Percentiles rank a stretch among this genome's conserved stretches.
These are phyloP conservation scores for Atrina japonica DNA, from an alignment of 2,888 invertebrate species.

Conservation along the genomic window DNA sequence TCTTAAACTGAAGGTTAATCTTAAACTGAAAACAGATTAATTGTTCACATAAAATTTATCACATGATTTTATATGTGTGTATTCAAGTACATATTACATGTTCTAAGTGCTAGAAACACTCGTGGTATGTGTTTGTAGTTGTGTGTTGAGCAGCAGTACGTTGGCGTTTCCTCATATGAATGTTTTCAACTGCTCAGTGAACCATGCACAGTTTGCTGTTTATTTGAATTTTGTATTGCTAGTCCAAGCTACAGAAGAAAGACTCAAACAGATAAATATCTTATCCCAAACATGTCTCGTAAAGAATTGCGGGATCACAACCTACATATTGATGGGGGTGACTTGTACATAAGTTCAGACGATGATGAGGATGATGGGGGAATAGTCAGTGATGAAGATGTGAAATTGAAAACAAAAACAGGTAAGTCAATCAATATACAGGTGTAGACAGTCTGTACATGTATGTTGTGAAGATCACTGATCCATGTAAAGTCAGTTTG, in stretches of 20 bases:
- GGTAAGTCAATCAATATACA: not conserved
- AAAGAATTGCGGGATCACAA: constrained; percentile 76
- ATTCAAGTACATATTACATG: too few species aligned
- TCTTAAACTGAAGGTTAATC: too few species aligned
- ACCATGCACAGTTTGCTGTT: not conserved
- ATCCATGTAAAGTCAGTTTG: not conserved
- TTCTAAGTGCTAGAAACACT: too few species aligned
- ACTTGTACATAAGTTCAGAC: constrained; percentile 32
- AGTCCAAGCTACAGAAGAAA: constrained; percentile 44
- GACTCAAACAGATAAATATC: constrained; percentile 81
- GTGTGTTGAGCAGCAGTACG: too few species aligned
- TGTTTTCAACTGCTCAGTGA: not conserved
- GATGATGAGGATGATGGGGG: constrained; percentile 31
- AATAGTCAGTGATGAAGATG: not conserved
- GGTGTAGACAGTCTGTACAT: not conserved
- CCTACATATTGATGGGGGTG: constrained; percentile 23
- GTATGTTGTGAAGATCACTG: not conserved
- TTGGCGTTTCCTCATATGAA: too few species aligned
- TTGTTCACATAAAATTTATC: too few species aligned
- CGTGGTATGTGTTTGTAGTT: too few species aligned
- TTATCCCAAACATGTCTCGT: constrained; percentile 91
- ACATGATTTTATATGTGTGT: too few species aligned
- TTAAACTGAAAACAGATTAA: too few species aligned
- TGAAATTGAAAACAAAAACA: constrained; percentile 7
- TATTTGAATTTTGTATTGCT: constrained; percentile 7